A percentile compares a stretch with the other conserved stretches of the same genome.
These are phyloP conservation scores for Lucilia cuprina DNA, from an alignment of 1,140 invertebrate genomes.

Conservation along the genomic window DNA sequence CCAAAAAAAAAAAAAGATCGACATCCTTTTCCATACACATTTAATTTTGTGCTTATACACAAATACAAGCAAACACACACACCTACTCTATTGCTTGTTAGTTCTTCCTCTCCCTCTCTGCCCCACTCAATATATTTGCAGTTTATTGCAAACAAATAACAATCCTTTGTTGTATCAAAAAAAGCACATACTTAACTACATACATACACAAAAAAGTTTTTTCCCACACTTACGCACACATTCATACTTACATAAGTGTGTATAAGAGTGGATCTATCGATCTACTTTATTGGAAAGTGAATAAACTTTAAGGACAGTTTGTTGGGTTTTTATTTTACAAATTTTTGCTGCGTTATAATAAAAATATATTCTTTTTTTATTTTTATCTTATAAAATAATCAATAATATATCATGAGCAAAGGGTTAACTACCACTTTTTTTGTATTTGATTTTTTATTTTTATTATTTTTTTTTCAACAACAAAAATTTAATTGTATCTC, in stretches of 20 bases:
- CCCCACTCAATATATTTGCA: neutral
- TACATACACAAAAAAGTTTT: neutral
- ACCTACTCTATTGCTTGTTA: too few species aligned
- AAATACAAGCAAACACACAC: neutral
- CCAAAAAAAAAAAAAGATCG: neutral
- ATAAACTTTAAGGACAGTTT: slow-evolving; percentile 9
- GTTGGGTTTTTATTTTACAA: neutral
- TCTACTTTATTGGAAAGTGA: neutral
- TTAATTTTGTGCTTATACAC: neutral
- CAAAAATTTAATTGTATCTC: neutral
- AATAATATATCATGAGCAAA: slow-evolving; percentile 7
- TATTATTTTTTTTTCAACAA: neutral
- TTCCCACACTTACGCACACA: too few species aligned
- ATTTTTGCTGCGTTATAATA: neutral
- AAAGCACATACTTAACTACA: neutral
- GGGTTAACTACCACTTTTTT: neutral
- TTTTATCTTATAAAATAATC: slow-evolving; percentile 16
- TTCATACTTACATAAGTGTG: neutral
- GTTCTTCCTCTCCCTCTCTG: too few species aligned
- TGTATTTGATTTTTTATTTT: too few species aligned
- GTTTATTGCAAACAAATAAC: slow-evolving; percentile 1
- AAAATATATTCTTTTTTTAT: neutral
- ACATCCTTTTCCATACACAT: neutral
- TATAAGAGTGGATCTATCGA: neutral
- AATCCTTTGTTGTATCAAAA: neutral